These are phyloP conservation scores for Cantharis nigra DNA, from an alignment of 2,888 invertebrate genomes.

Conservation along the genomic window DNA sequence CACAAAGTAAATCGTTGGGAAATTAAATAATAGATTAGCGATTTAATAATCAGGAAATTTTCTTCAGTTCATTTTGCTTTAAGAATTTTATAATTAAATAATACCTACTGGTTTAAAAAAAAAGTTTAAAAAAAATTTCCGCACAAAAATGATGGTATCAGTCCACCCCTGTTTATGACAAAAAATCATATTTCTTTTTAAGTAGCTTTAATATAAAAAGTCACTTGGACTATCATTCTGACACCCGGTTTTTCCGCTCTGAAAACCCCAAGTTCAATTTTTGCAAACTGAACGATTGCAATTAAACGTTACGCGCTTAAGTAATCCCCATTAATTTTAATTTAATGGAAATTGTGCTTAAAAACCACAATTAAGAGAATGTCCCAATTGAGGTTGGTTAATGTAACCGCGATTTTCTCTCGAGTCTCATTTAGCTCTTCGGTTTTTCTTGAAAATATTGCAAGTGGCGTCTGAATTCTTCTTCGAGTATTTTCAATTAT, in stretches of 20 bases:
- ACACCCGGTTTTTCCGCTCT: background rate
- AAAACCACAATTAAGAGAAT: background rate
- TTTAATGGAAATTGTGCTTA: background rate
- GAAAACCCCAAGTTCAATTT: background rate
- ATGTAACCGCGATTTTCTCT: conserved; percentile 5
- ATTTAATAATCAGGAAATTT: too few species aligned
- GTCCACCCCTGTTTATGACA: background rate
- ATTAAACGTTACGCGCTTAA: background rate
- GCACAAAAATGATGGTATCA: background rate
- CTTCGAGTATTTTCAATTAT: background rate
- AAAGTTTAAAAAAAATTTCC: too few species aligned
- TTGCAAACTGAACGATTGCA: background rate
- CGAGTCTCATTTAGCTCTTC: background rate
- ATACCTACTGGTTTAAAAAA: too few species aligned
- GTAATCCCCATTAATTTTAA: background rate
- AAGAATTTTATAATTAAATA: too few species aligned
- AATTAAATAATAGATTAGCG: too few species aligned
- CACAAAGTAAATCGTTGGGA: too few species aligned
- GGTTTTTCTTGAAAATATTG: background rate
- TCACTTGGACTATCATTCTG: background rate
- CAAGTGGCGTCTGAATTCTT: conserved; percentile 9
- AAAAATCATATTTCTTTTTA: background rate
- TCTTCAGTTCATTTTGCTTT: too few species aligned
- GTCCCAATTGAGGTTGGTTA: conserved; percentile 1
- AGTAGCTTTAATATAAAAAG: background rate